Evolutionary conservation across 1,140 invertebrate genomes (phyloP).

Genomic region (Cydia pomonella): DNA sequence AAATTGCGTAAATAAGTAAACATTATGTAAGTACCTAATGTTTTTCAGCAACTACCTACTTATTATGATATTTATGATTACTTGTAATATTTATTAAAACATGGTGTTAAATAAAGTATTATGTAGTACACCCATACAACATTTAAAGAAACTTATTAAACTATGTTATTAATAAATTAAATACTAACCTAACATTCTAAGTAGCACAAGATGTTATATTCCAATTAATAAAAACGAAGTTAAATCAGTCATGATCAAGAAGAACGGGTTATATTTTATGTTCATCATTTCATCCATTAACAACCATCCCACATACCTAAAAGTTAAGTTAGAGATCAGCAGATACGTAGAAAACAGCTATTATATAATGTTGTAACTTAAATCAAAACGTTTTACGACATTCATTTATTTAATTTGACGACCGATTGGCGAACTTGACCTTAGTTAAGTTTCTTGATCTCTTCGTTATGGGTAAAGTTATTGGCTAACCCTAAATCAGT

Average conservation of each 20-base stretch:
- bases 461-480: constrained; percentile 9
- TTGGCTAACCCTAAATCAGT: constrained; percentile 16
- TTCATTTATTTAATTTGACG: constrained; percentile 25
- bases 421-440: constrained; percentile 7
- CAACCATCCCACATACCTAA: constrained; percentile 7
- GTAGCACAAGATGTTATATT: not conserved
- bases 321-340: not conserved
- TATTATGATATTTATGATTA: too few species aligned
- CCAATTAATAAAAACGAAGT: not conserved
- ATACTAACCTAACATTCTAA: too few species aligned
- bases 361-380: constrained; percentile 13
- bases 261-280: not conserved
- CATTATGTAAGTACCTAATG: too few species aligned
- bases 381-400: constrained; percentile 27
- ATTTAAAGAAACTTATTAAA: too few species aligned
- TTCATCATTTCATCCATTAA: not conserved
- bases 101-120: too few species aligned
- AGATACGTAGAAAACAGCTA: constrained; percentile 7
- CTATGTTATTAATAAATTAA: too few species aligned
- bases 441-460: constrained; percentile 15
- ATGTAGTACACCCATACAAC: too few species aligned
- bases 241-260: not conserved
- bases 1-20: too few species aligned
- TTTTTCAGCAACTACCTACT: too few species aligned
- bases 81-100: too few species aligned